Base-by-base conservation (phyloP, 2,113 vertebrate species). In the Semicossyphus pulcher region DNA sequence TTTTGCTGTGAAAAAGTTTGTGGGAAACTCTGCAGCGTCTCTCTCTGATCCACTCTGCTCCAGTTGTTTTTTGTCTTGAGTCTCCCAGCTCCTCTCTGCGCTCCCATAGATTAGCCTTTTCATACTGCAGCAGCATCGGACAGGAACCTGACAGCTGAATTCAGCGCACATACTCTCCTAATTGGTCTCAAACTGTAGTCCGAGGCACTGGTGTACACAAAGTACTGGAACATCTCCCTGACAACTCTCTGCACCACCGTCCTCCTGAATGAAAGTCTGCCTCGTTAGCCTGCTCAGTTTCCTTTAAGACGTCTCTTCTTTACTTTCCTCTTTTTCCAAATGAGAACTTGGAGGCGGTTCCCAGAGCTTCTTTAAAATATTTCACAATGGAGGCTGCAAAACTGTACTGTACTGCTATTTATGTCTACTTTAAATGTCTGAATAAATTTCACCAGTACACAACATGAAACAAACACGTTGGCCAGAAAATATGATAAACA, bases 171-270 rank as follows among this genome's bases (percentile, higher is more conserved):
- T 47, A 63, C 66, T 26, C 66, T 57, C 44, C 87, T 89, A 84
- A 91, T 91, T 91, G 84, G 83, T 44, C 83, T 85, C 64, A 3
- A 65, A 72, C 67, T 66, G 54, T 45, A 78, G 72, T 58, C n/a
- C 4, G 8, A 84, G 80, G 60, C 79, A 42, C 52, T 52, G 47
- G 60, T 34, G 37, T 51, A 57, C 31, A 77, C 20, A 49, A 47
- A 80, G 74, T 23, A 26, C 37, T 51, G 59, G 58, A 79, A 15
- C 62, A 65, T 85, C 81, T 78, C 81, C 65, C 68, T 63, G 75
- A 78, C 77, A 67, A 80, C 78, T 67, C 57, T 49, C 44, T 2
- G 36, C 48, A 28, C 49, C 15, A 48, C 23, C 11, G 6, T 68
- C 28, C 54, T 66, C 31, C 52, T 47, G n/a, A 72, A 65, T 47